Conservation (phyloP, 2,113 vertebrate species). For the Brachypodius melanocephalos region DNA sequence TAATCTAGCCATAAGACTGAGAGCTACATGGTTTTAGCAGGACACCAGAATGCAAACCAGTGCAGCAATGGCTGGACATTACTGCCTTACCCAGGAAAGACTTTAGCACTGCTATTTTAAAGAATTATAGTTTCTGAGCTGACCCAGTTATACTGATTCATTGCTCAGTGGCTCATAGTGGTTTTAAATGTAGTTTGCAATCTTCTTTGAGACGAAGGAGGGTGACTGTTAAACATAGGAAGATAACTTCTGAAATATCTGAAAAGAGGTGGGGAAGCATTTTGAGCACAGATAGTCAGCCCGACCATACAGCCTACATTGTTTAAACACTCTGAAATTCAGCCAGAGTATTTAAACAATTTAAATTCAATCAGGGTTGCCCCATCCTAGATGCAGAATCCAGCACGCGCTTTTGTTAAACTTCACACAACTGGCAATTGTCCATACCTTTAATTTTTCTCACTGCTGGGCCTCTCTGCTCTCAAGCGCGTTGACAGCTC, state of each 20-base stretch:
- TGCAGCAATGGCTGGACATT: not conserved
- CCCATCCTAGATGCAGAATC: fast-evolving
- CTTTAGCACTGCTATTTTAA: not conserved
- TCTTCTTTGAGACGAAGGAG: not conserved
- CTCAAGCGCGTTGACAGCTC: not conserved
- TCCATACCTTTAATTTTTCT: not conserved
- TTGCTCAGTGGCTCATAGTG: not conserved
- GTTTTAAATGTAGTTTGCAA: not conserved
- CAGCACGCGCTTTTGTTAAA: not conserved
- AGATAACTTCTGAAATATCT: not conserved
- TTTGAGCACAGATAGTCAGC: not conserved
- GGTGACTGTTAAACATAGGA: not conserved
- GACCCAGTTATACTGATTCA: not conserved
- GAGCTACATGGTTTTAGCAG: not conserved
- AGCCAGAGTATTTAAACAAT: not conserved
- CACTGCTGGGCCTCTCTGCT: not conserved
- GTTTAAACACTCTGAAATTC: not conserved
- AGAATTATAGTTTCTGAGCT: not conserved
- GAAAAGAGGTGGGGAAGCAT: not conserved
- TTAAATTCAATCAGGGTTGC: not conserved
- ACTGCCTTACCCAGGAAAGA: not conserved
- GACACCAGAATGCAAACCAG: not conserved
- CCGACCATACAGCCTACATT: not conserved
- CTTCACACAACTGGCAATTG: not conserved
- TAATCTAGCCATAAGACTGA: not conserved